Evolutionary conservation across 1,140 invertebrate genomes (phyloP).

Genomic region (Lordiphosa clarofinis): DNA sequence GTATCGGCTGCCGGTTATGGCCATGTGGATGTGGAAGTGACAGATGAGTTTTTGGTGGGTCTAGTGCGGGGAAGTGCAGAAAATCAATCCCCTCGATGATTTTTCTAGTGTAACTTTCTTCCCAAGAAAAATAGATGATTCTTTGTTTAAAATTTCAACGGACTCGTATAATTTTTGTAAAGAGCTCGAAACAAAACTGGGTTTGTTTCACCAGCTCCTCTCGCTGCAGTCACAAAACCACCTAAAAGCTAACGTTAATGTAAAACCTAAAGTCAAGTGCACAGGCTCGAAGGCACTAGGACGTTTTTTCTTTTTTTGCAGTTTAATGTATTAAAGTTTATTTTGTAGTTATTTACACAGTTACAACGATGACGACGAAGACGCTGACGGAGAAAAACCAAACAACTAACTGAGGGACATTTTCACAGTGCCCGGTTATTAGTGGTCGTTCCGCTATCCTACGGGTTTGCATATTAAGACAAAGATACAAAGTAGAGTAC

Average conservation of each 20-base stretch:
- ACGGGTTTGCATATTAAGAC: too few species aligned
- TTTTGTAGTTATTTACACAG: slow-evolving; percentile 3
- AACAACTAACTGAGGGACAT: slow-evolving; percentile 2
- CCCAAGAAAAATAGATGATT: not conserved
- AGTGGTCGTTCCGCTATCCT: too few species aligned
- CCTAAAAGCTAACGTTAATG: too few species aligned
- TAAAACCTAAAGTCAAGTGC: too few species aligned
- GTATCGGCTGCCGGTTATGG: slow-evolving; percentile 26
- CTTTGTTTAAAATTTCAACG: not conserved
- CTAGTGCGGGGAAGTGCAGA: slow-evolving; percentile 10
- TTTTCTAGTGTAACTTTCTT: not conserved
- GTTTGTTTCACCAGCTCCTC: not conserved
- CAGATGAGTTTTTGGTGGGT: slow-evolving; percentile 26
- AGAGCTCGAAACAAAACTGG: too few species aligned
- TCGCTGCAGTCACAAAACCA: too few species aligned
- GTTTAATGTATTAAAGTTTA: too few species aligned
- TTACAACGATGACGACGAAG: slow-evolving; percentile 14
- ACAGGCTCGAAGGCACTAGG: too few species aligned
- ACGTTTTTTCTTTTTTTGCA: too few species aligned
- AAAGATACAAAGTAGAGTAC: not conserved
- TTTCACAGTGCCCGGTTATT: too few species aligned
- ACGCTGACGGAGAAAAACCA: slow-evolving; percentile 13
- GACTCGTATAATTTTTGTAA: not conserved
- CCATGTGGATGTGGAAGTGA: slow-evolving; percentile 26
- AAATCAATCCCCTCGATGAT: slow-evolving; percentile 15